Evolutionary conservation across 2,888 invertebrate genomes (phyloP), one percentile per base, ranked within the genome.

Genomic region (Rambutsinella grinnellia): DNA sequence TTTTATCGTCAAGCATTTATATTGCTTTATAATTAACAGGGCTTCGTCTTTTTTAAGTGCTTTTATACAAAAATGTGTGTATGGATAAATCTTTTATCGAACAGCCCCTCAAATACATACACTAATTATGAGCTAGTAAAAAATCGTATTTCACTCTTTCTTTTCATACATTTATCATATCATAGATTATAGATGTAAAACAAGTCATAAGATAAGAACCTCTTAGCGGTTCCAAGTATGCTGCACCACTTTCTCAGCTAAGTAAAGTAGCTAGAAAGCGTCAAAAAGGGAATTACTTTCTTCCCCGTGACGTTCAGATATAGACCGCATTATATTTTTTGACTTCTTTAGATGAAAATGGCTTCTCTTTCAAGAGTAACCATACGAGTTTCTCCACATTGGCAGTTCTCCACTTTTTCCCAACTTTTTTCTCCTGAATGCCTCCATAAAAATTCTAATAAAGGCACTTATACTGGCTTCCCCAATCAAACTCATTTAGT

Each of bases 361-460:
- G n/a, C n/a, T n/a, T 51, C 36, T 68, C 62, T 71, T 76, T 75
- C 51, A 46, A 60, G 23, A 28, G 51, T 53, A 19, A 27, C 21
- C 61, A 54, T 57, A 21, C 2, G 15, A 58, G 58, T 58, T 3
- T 5, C 15, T 28, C 49, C 58, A 69, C 69, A 58, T 61, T 76
- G 68, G 63, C 46, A 76, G 69, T 56, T 61, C 47, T 58, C 76
- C 80, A 71, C 74, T 78, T 71, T 70, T 71, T 68, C 72, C 26
- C 3, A 76, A 69, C 75, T 76, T 72, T 76, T 80, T 78, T 19
- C 63, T 56, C 44, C 28, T 63, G 68, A 67, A 75, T 70, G 63
- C 68, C 60, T 70, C 71, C 70, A 79, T 66, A 65, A 65, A 76
- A 71, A 65, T 72, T 63, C 63, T 78, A 78, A 78, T 78, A 71